Percentiles rank a stretch among this genome's conserved stretches.
These are phyloP conservation scores for Phenacoccus solenopsis DNA, from an alignment of 1,140 invertebrate species.

Conservation along the genomic window DNA sequence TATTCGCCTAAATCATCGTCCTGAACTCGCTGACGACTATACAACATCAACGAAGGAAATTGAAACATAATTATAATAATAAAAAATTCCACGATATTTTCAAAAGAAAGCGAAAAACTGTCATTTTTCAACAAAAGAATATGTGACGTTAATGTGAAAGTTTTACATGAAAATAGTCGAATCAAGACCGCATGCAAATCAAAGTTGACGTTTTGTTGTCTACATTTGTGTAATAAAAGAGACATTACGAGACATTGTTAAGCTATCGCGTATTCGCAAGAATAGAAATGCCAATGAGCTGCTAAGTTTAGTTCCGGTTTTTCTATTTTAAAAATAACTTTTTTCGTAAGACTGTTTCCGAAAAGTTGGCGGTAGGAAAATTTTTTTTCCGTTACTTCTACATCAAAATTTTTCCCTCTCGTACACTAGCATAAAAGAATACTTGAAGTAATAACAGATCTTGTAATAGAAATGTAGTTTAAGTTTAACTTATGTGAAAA, in stretches of 20 bases:
- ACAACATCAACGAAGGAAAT: too few species aligned
- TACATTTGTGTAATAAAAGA: constrained; percentile 17
- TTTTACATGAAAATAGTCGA: constrained; percentile 18
- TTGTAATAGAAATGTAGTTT: too few species aligned
- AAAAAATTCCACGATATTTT: background rate
- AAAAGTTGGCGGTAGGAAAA: too few species aligned
- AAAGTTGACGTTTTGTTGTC: constrained; percentile 16
- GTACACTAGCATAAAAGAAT: too few species aligned
- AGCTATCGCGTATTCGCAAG: background rate
- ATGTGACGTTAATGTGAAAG: background rate
- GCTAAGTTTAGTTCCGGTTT: background rate
- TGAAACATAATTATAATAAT: background rate
- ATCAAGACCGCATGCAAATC: constrained; percentile 11
- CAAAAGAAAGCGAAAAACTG: background rate
- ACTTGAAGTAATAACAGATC: too few species aligned
- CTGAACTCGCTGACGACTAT: too few species aligned
- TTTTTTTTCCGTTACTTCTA: too few species aligned
- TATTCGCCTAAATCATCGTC: too few species aligned
- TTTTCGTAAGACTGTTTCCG: too few species aligned
- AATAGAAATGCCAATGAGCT: constrained; percentile 8
- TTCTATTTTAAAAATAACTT: background rate
- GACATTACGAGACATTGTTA: constrained; percentile 9
- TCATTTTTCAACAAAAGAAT: constrained; percentile 11
- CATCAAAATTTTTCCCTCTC: too few species aligned
- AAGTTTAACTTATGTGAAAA: too few species aligned